A percentile compares a stretch with the other conserved stretches of the same genome.
phyloP scores from a whole-genome alignment of 30 jellyfish, hydroid and myxozoan genomes.

The Sanderia malayensis region DNA sequence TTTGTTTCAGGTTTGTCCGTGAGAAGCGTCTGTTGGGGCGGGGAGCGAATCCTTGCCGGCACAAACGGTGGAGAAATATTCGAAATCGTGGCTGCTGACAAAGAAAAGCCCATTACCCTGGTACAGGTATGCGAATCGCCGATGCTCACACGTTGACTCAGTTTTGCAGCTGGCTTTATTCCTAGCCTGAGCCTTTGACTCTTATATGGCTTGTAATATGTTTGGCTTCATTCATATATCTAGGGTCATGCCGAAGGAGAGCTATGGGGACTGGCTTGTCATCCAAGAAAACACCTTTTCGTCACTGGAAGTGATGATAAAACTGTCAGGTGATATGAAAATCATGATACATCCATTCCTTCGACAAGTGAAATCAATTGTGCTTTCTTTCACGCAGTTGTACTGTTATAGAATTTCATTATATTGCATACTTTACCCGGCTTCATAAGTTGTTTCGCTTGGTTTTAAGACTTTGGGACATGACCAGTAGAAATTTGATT shows the following conservation, averaged over 20 bases:
- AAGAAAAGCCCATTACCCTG: slow-evolving; percentile 80
- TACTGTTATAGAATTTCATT: no score
- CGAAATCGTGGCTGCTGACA: slow-evolving; percentile 88
- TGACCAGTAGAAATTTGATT: slow-evolving; percentile 70
- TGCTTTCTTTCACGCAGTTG: no score
- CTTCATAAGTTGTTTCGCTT: no score
- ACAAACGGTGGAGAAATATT: slow-evolving; percentile 93
- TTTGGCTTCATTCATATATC: no score
- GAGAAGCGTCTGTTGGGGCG: slow-evolving; percentile 97
- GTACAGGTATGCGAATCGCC: no score
- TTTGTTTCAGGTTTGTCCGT: slow-evolving; percentile 67
- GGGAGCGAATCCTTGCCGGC: slow-evolving; percentile 88
- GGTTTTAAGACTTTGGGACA: slow-evolving; percentile 80
- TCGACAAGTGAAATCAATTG: no score
- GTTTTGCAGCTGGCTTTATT: no score
- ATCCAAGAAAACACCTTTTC: slow-evolving; percentile 84
- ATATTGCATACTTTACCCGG: no score
- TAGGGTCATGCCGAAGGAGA: slow-evolving; percentile 99
- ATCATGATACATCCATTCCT: no score
- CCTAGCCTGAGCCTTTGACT: no score
- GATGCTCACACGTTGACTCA: no score
- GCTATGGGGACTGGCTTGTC: slow-evolving; percentile 94
- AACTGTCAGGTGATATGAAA: slow-evolving; percentile 83
- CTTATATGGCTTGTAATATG: no score
- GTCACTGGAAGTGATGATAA: slow-evolving; percentile 94